phyloP scores from a whole-genome alignment of 2,113 vertebrate genomes.

The Brienomyrus longianalis region DNA sequence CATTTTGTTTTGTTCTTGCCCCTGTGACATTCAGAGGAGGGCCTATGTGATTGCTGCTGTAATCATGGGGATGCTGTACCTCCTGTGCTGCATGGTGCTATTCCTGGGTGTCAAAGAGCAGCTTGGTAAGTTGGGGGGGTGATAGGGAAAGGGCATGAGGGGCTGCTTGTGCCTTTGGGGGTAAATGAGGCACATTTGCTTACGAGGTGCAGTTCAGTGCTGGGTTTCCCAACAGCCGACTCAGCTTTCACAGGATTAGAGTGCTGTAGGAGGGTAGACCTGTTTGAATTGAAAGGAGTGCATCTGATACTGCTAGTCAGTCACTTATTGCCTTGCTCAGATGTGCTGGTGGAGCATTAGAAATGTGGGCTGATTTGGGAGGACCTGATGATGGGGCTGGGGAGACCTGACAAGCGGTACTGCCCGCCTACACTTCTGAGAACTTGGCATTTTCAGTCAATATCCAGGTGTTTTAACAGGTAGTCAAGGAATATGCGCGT shows the following conservation, averaged over 20 bases:
- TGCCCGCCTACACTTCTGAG: background rate
- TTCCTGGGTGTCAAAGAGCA: conserved; percentile 53
- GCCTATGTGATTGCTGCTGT: conserved; percentile 45
- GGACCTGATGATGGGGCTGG: background rate
- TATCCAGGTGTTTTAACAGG: background rate
- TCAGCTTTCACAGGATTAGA: background rate
- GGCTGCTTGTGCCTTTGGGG: background rate
- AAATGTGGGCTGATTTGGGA: background rate
- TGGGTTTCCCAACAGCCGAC: background rate
- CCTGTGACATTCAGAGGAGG: conserved; percentile 35
- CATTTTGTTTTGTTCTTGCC: background rate
- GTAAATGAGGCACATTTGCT: background rate
- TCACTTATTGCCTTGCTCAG: background rate
- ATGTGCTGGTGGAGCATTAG: background rate
- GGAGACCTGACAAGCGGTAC: background rate
- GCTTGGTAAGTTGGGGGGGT: conserved; percentile 34
- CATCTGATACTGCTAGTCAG: background rate
- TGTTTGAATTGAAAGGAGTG: background rate
- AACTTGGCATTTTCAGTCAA: background rate
- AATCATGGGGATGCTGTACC: conserved; percentile 38
- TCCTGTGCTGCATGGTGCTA: conserved; percentile 47
- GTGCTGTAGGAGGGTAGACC: background rate
- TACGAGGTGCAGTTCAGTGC: background rate
- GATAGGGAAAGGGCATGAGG: background rate
- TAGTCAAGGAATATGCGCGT: background rate